Evolutionary conservation across 2,113 vertebrate species (phyloP), one percentile per base, ranked within the genome.

Genomic region (Microcebus ravelobensis): DNA sequence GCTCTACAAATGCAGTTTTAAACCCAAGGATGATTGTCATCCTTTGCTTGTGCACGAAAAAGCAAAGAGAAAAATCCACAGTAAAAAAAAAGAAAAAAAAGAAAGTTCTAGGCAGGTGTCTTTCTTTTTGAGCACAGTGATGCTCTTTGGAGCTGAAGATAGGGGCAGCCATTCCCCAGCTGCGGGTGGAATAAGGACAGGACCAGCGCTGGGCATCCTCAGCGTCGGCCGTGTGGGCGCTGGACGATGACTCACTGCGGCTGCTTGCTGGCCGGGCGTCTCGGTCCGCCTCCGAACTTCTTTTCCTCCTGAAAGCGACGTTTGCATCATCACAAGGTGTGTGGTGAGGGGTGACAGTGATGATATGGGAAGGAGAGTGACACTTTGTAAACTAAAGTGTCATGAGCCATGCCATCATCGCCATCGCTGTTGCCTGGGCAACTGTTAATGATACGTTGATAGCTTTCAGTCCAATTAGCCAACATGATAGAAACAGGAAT

Each of bases 201-300:
- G 85, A 6, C 20, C 11, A 14, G 2, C 10, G 6, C 31, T 17
- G 13, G 67, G 59, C 11, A 0, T 2, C 48, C n/a, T 13, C 0
- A 0, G 0, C 3, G 10, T 42, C 0, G 0, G 11, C 48, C 52
- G 27, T 1, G 5, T 14, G 85, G 15, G 1, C 2, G 0, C 82
- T 1, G 0, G 45, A 39, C 36, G 3, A 1, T 9, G 1, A 1
- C 14, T 0, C 0, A 0, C 2, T 31, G 6, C 45, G 61, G 29
- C 29, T 0, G 7, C 13, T 0, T 5, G 17, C 55, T 8, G 3
- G 18, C 5, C 0, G 7, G 0, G 57, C 13, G 2, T n/a, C 29
- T 15, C 0, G 2, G 34, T 63, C 61, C 1, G 17, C 0, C 0
- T 74, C 42, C 27, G 20, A 17, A 17, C 42, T 29, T 10, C 14